Evolutionary conservation across 2,113 vertebrate species (phyloP).

Genomic region (Leptobrachium leishanense): DNA sequence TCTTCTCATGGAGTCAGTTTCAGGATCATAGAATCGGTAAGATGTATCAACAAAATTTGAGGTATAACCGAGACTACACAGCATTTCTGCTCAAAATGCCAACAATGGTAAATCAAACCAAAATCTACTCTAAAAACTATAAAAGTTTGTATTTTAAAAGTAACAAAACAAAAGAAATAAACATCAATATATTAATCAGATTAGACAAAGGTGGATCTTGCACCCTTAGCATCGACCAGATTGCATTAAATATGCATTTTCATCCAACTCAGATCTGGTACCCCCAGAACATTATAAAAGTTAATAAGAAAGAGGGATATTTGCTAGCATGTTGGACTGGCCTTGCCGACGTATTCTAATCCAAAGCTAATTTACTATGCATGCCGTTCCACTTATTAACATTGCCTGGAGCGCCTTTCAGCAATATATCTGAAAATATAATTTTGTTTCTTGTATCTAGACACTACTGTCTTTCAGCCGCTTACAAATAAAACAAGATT

Average conservation of each 20-base stretch:
- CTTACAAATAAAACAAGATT: constrained; percentile 40
- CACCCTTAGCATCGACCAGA: too few species aligned
- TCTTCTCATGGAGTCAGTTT: too few species aligned
- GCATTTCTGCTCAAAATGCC: too few species aligned
- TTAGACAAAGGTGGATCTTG: too few species aligned
- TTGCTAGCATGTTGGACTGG: background rate
- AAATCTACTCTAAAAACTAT: too few species aligned
- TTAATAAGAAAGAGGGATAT: background rate
- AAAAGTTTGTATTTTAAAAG: too few species aligned
- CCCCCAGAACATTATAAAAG: background rate
- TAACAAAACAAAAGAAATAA: too few species aligned
- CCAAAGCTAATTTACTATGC: constrained; percentile 26
- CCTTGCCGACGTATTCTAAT: constrained; percentile 1
- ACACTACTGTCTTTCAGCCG: constrained; percentile 29
- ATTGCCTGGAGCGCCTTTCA: constrained; percentile 28
- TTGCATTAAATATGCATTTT: background rate
- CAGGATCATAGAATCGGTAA: too few species aligned
- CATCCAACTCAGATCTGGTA: background rate
- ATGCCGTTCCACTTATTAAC: constrained; percentile 30
- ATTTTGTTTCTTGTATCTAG: constrained; percentile 40
- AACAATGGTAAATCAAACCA: too few species aligned
- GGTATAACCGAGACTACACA: too few species aligned
- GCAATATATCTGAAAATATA: constrained; percentile 42
- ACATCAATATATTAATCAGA: too few species aligned
- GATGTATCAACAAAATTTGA: too few species aligned